Evolutionary conservation across 2,888 invertebrate genomes (phyloP), one percentile per base, ranked within the genome.

Genomic region (Philereme vetulata): DNA sequence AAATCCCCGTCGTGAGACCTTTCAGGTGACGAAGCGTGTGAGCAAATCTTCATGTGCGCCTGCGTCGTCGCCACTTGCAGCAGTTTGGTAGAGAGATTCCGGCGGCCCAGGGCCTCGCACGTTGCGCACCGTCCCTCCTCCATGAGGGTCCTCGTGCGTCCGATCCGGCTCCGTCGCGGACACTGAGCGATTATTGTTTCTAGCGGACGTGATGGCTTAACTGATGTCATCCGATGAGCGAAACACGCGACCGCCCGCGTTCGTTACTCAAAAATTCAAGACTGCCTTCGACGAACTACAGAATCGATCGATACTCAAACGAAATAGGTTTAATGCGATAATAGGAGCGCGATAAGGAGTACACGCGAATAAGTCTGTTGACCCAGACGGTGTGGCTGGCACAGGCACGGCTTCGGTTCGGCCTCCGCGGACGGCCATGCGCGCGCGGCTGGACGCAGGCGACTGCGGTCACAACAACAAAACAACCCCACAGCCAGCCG

Each of bases 321-420:
- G 85, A 88, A 91, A 90, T 88, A 84, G 84, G 86, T 86, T 86
- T 91, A 90, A 86, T 81, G 86, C 90, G 92, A 92, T 91, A 92
- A 91, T 85, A 75, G 81, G 82, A 83, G 77, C 82, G 81, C 88
- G 92, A 92, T 91, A 92, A 91, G 87, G 82, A 78, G 76, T 80
- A 87, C 87, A 89, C 89, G 91, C 88, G 86, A 90, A 90, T 86
- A 86, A 84, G 88, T 86, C 80, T 91, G 81, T 81, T 89, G 89
- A 90, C 88, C 88, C 86, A 89, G 84, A 84, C 86, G 78, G 68
- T 74, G 77, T 67, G 76, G 81, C 83, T 68, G 76, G 81, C 83
- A 82, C 81, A 76, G 47, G 77, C 83, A 85, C 80, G 90, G 91
- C 90, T 90, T 90, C 88, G 74, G 76, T 73, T 70, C 80, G 88